Evolutionary conservation across 1,140 invertebrate species (phyloP), one percentile per base, ranked within the genome.

Genomic region (Drosophila rufa): DNA sequence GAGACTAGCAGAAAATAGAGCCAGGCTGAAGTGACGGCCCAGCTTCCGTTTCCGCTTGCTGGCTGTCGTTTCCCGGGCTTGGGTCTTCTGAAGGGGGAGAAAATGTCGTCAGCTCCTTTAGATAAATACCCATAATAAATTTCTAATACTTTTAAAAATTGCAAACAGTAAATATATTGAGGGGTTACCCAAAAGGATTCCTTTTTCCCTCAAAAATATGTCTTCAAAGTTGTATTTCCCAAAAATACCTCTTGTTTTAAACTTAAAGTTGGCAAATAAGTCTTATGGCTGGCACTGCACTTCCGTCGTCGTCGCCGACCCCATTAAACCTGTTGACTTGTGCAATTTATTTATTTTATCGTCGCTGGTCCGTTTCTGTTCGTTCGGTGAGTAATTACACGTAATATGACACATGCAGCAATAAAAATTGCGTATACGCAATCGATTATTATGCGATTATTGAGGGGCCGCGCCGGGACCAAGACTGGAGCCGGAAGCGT

Each of bases 371-470:
- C 14, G 12, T 11, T 36, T 19, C 6, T 12, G 5, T 9, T 33
- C 30, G 17, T 8, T 15, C 53, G 19, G 7, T 33, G 33, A 42
- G 46, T 22, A 66, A 61, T 66, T 58, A 46, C 56, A 45, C 53
- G 62, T 59, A 66, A 61, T 27, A 36, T 46, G 62, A 64, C 45
- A 68, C 43, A 22, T 12, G 27, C 46, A 74, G 68, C 79, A 67
- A 77, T 82, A 62, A 73, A 71, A 67, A 73, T 75, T 58, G 73
- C 57, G 67, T 59, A 64, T 59, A 75, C 74, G 61, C 27, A 57
- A 58, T 50, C 45, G 53, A 71, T 71, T 67, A 51, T 22, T 50
- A 40, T 48, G 27, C 45, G 40, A 40, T 56, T 58, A 71, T 50
- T 33, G 69, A 50, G 42, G 22, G 43, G 6, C 27, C 27, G 6